Evolutionary conservation across 92 coral and sea anemone genomes (phyloP), one percentile per base, ranked within the genome.

Genomic region (Epizoanthus ramosus): DNA sequence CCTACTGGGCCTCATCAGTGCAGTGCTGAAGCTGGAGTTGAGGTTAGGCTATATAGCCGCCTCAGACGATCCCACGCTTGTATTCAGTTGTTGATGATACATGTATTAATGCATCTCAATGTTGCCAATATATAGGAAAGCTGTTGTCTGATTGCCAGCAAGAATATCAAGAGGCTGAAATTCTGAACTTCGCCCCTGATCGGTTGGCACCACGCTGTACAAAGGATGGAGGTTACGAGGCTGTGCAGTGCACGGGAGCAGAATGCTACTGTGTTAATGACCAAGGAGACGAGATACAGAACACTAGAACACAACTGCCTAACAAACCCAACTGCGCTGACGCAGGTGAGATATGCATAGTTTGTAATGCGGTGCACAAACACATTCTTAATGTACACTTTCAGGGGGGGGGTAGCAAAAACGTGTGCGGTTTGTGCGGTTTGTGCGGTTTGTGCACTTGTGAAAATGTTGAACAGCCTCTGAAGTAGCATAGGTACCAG

Each of bases 221-320:
- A 6, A 74, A 87, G 15, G 77, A 90, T 16, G 99, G 99, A 16
- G 84, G 83, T 52, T 97, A 94, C 79, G 93, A 92, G 52, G 83
- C 79, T 9, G 81, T 80, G 37, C 99, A 97, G 85, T 97, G 99
- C 69, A 73, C 87, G 57, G 92, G 87, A 63, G 84, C 92, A 4
- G 88, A 79, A 12, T 97, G 99, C 74, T 97, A 92, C 79, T 97
- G 99, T 79, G 90, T 93, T 6, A 91, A 94, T 77, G 88, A 85
- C 35, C 63, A 86, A 85, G 99, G 99, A 3, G 95, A 97, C 73
- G 98, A 94, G 89, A 90, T 97, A 25, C 91, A 81, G 50, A 91
- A 90, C 33, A 88, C 99, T 12, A 88, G 93, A 58, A 87, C 93
- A 1, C 81, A 81, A 50, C 86, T 93, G 53, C 98, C 98, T 19